Evolutionary conservation across 2,797 vertebrate genomes (phyloP).

Genomic region (Mastacembelus armatus): DNA sequence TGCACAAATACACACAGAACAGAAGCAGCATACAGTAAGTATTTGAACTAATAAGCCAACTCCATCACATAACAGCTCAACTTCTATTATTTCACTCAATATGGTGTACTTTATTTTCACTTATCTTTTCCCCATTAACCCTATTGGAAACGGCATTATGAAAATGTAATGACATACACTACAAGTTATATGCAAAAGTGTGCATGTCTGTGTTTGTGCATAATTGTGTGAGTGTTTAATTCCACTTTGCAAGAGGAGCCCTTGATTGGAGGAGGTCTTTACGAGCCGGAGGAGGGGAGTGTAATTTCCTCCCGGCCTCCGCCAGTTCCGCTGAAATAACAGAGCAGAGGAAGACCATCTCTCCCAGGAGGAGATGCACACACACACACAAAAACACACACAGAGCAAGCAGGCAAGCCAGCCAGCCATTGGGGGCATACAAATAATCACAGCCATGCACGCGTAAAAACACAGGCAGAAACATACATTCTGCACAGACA

Average conservation of each 20-base stretch:
- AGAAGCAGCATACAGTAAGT: slow-evolving; percentile 33
- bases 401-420: slow-evolving; percentile 54
- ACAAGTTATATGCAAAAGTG: slow-evolving; percentile 34
- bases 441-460: slow-evolving; percentile 55
- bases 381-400: slow-evolving; percentile 46
- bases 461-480: slow-evolving; percentile 31
- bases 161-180: slow-evolving; percentile 34
- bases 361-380: slow-evolving; percentile 77
- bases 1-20: slow-evolving; percentile 52
- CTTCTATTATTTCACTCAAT: slow-evolving; percentile 35
- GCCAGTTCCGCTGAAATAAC: slow-evolving; percentile 84
- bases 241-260: slow-evolving; percentile 73
- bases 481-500: slow-evolving; percentile 1
- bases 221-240: slow-evolving; percentile 50
- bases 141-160: slow-evolving; percentile 35
- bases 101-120: slow-evolving; percentile 28
- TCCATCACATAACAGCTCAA: slow-evolving; percentile 37
- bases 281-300: slow-evolving; percentile 86
- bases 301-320: slow-evolving; percentile 88
- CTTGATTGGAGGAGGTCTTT: slow-evolving; percentile 87
- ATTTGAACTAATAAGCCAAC: slow-evolving; percentile 46
- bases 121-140: slow-evolving; percentile 30
- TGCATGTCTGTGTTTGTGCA: background rate
- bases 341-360: slow-evolving; percentile 84
- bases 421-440: slow-evolving; percentile 34